phyloP scores from a whole-genome alignment of 2,888 invertebrate species.

The Caenorhabditis virilis region DNA sequence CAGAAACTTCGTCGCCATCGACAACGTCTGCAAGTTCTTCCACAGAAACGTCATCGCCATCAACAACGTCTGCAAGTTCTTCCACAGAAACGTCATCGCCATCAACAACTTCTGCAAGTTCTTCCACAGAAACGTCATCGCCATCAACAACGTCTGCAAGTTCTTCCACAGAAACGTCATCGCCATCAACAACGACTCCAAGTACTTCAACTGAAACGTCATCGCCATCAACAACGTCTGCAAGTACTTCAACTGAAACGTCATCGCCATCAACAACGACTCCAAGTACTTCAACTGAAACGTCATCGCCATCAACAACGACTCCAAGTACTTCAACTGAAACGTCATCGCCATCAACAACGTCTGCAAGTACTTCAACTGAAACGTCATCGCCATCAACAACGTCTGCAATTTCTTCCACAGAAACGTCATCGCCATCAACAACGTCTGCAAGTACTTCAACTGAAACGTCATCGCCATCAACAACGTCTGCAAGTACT shows the following conservation, averaged over 20 bases:
- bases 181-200: slow-evolving; percentile 3
- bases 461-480: neutral
- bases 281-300: neutral
- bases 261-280: neutral
- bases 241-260: neutral
- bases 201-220: slow-evolving; percentile 5
- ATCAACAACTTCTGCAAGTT: too few species aligned
- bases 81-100: slow-evolving; percentile 6
- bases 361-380: slow-evolving; percentile 1
- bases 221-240: neutral
- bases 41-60: slow-evolving; percentile 2
- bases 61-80: slow-evolving; percentile 9
- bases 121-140: slow-evolving; percentile 8
- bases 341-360: neutral
- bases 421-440: neutral
- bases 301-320: neutral
- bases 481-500: neutral
- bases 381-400: neutral
- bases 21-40: slow-evolving; percentile 8
- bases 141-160: slow-evolving; percentile 5
- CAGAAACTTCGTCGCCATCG: slow-evolving; percentile 4
- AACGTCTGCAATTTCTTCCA: neutral
- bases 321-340: neutral
- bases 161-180: slow-evolving; percentile 12
- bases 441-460: neutral